Evolutionary conservation across 2,113 vertebrate species (phyloP).

Genomic region (Megaptera novaeangliae): DNA sequence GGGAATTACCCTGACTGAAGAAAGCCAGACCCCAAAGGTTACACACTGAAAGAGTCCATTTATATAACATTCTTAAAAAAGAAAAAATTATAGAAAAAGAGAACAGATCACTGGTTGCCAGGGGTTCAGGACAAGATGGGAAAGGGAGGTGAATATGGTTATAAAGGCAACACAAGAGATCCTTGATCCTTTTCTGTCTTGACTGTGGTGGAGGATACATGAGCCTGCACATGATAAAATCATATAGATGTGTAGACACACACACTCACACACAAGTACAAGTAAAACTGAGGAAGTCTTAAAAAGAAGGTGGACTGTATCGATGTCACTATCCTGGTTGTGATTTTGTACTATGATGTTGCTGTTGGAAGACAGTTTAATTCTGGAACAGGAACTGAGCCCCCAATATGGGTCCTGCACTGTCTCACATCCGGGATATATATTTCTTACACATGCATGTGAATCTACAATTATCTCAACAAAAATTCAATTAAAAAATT

Average conservation of each 20-base stretch:
- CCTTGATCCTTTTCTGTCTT: not conserved
- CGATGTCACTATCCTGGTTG: not conserved
- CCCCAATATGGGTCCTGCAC: not conserved
- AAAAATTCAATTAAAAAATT: not conserved
- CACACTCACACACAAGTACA: not conserved
- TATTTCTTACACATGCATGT: not conserved
- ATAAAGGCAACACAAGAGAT: not conserved
- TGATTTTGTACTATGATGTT: not conserved
- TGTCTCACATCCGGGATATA: not conserved
- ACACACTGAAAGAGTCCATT: not conserved
- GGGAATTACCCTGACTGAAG: not conserved
- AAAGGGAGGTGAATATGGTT: not conserved
- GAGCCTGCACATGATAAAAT: not conserved
- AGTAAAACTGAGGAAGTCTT: not conserved
- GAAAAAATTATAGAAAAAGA: not conserved
- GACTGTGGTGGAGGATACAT: not conserved
- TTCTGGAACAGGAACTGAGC: not conserved
- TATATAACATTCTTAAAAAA: not conserved
- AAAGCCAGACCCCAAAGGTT: not conserved
- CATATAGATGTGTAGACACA: not conserved
- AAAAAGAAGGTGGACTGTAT: not conserved
- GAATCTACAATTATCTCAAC: not conserved
- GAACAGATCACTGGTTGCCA: not conserved
- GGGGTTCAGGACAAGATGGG: not conserved
- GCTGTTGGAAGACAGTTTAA: not conserved